phyloP scores from a whole-genome alignment of 1,140 invertebrate species.

The Himalopsyche phryganea region DNA sequence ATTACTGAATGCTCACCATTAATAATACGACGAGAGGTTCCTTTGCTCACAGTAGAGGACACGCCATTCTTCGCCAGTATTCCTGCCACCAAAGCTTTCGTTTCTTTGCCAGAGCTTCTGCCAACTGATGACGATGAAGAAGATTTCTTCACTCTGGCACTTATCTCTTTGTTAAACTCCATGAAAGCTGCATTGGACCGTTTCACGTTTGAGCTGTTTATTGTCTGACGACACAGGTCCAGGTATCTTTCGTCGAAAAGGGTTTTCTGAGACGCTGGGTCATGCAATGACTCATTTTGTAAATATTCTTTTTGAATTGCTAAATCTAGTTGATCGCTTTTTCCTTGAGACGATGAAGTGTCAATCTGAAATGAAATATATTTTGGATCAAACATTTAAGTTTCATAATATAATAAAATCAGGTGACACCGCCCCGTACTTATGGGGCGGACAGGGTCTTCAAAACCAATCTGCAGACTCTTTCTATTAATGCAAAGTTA shows the following conservation, averaged over 20 bases:
- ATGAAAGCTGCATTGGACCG: constrained; percentile 18
- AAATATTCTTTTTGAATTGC: constrained; percentile 29
- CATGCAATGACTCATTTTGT: constrained; percentile 15
- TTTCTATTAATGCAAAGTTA: too few species aligned
- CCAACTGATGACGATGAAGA: constrained; percentile 8
- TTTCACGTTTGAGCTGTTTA: constrained; percentile 25
- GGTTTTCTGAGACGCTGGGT: constrained; percentile 2
- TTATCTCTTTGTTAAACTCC: constrained; percentile 25
- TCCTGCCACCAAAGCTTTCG: constrained; percentile 1
- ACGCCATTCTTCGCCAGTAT: constrained; percentile 1
- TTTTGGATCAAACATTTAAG: too few species aligned
- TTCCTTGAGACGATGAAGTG: constrained; percentile 13
- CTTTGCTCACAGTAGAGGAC: too few species aligned
- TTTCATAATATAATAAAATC: too few species aligned
- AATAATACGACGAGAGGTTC: too few species aligned
- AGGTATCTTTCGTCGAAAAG: constrained; percentile 20
- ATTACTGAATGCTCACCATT: too few species aligned
- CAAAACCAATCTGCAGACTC: too few species aligned
- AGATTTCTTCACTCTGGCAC: neutral
- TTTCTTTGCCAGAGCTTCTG: constrained; percentile 11
- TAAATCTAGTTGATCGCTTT: constrained; percentile 23
- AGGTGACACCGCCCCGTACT: too few species aligned
- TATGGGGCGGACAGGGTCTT: too few species aligned
- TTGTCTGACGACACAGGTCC: constrained; percentile 26
- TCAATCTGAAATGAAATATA: constrained; percentile 18